These are phyloP conservation scores for Gastrophryne carolinensis DNA, from an alignment of 2,797 vertebrate species.

Conservation along the genomic window DNA sequence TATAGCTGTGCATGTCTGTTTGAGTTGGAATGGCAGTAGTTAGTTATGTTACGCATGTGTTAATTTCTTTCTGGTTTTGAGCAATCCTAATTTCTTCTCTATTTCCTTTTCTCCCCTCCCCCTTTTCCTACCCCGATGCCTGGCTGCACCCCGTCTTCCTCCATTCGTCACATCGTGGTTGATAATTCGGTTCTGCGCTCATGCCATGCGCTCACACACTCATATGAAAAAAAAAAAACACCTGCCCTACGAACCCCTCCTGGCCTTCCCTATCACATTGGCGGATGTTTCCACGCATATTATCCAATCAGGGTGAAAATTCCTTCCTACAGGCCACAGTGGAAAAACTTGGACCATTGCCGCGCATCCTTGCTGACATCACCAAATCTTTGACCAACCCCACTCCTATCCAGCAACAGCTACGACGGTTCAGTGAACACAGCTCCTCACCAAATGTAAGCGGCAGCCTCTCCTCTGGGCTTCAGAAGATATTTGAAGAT, in stretches of 20 bases:
- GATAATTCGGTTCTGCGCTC: conserved; percentile 78
- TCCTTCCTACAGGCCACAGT: conserved; percentile 98
- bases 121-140: conserved; percentile 70
- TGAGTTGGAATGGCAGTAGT: conserved; percentile 75
- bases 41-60: conserved; percentile 80
- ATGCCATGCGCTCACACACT: conserved; percentile 70
- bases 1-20: conserved; percentile 78
- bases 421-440: conserved; percentile 81
- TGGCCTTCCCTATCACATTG: conserved; percentile 64
- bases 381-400: conserved; percentile 82
- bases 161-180: conserved; percentile 54
- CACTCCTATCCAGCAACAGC: conserved; percentile 81
- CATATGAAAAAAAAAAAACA: conserved; percentile 59
- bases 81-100: conserved; percentile 82
- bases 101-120: conserved; percentile 79
- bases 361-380: conserved; percentile 91
- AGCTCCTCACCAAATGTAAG: conserved; percentile 85
- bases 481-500: conserved; percentile 93
- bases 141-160: conserved; percentile 73
- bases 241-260: conserved; percentile 71
- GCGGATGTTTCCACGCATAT: conserved; percentile 73
- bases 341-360: conserved; percentile 91
- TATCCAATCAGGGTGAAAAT: conserved; percentile 95
- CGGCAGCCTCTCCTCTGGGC: conserved; percentile 87
- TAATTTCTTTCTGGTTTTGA: conserved; percentile 62